Evolutionary conservation across 2,797 vertebrate species (phyloP), one percentile per base, ranked within the genome.

Genomic region (Trematomus bernacchii): DNA sequence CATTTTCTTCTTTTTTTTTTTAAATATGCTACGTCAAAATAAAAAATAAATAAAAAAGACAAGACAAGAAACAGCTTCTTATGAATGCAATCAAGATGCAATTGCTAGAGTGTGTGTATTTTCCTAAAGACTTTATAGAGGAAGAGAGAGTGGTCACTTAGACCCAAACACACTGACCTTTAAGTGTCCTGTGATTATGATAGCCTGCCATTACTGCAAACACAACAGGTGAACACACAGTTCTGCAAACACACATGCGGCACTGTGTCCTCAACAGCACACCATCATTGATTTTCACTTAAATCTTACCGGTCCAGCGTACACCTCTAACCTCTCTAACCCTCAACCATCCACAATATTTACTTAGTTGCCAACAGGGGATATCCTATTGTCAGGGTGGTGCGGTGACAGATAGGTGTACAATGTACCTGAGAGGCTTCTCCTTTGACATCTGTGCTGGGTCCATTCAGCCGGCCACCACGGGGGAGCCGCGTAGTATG

Each of bases 241-340:
- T 42, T 71, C 67, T 69, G 48, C 58, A 42, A 21, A 73, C 54
- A 80, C 30, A 82, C 59, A 77, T 58, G n/a, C 3, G 71, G 58
- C 79, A 72, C 60, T 52, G 66, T 74, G 70, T 71, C 88, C 87
- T 89, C 86, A 72, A 55, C 78, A 66, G 81, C 87, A 85, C 88
- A 82, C 66, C 63, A 58, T 42, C 86, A 95, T 94, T 85, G 93
- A 95, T 95, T 95, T 94, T 92, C 93, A 93, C 90, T 95, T 94
- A 93, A 91, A 91, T 87, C 89, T 77, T 87, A 88, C 84, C 77
- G 85, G 89, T 91, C 90, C 87, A 87, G 86, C 66, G 54, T 80
- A 81, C 85, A 93, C 91, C 85, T 92, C 83, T 90, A 83, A 88
- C 86, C 91, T 90, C 84, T 92, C 86, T 91, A 83, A 87, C 86